These are phyloP conservation scores for Hylaea fasciaria DNA, from an alignment of 2,888 invertebrate species.

Conservation along the genomic window DNA sequence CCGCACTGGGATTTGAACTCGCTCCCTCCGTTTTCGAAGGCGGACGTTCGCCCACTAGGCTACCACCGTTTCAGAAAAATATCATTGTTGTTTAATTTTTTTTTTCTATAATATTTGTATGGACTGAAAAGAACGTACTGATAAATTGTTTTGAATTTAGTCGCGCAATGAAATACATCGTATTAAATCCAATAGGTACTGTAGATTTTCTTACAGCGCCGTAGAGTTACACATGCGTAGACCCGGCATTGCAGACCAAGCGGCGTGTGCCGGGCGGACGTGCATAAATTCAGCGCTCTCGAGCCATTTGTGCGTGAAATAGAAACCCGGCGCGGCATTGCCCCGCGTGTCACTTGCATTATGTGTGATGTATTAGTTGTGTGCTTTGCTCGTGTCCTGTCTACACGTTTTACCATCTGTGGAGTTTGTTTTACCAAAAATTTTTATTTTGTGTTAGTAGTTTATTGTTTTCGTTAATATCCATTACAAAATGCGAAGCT, in stretches of 20 bases:
- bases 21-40: too few species aligned
- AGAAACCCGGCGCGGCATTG: constrained; percentile 53
- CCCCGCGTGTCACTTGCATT: constrained; percentile 55
- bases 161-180: too few species aligned
- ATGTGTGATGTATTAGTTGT: constrained; percentile 41
- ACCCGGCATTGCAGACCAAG: constrained; percentile 40
- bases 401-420: constrained; percentile 23
- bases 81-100: too few species aligned
- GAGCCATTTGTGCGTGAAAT: constrained; percentile 73
- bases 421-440: constrained; percentile 3
- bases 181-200: too few species aligned
- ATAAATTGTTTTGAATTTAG: too few species aligned
- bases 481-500: too few species aligned
- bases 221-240: constrained; percentile 35
- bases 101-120: too few species aligned
- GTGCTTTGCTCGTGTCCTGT: constrained; percentile 27
- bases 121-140: too few species aligned
- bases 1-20: too few species aligned
- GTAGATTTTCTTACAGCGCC: background rate
- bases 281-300: constrained; percentile 63
- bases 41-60: too few species aligned
- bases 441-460: background rate
- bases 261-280: constrained; percentile 43
- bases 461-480: background rate
- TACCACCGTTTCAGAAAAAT: too few species aligned